Evolutionary conservation across 2,113 vertebrate species (phyloP), one percentile per base, ranked within the genome.

Genomic region (Osmerus mordax): DNA sequence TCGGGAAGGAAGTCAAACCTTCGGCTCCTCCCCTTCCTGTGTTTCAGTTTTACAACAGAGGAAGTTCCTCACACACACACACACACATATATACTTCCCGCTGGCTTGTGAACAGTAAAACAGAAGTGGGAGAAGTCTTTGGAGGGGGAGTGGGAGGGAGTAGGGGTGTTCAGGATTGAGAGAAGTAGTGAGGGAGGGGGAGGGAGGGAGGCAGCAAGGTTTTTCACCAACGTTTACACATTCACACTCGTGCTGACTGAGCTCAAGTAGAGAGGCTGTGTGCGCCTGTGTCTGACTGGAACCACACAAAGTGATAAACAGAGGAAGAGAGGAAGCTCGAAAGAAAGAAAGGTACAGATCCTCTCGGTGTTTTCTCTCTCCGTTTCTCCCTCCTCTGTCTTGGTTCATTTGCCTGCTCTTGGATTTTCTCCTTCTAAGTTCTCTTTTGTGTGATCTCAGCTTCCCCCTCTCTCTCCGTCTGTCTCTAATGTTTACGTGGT

Each of bases 121-220:
- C 84, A 87, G 87, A 87, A 89, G 86, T 87, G 83, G 84, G 78
- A 79, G 76, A 77, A 63, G 3, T 69, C 18, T 62, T 18, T 62
- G 79, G 55, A 13, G 32, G 25, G 53, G 53, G 3, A 2, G 65
- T 75, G 15, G 58, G 78, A 73, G 65, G 25, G 70, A 67, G 54
- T 63, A 13, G 76, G 63, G 66, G 36, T 54, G 58, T 62, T 28
- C 68, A 70, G 75, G 58, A 71, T 62, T 75, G 65, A 72, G 29
- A 69, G 25, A 68, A 56, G 18, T 18, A 12, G 3, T n/a, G n/a
- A 3, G 16, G 29, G 32, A n/a, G 62, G 13, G 76, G 66, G 71
- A 41, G 67, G 21, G 25, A 58, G 25, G 18, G 59, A 69, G 58
- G 18, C 55, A 61, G 72, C 36, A 29, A 36, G 71, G 77, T 23